phyloP scores from a whole-genome alignment of 2,888 invertebrate genomes.

The Ichneumoninae sp. region DNA sequence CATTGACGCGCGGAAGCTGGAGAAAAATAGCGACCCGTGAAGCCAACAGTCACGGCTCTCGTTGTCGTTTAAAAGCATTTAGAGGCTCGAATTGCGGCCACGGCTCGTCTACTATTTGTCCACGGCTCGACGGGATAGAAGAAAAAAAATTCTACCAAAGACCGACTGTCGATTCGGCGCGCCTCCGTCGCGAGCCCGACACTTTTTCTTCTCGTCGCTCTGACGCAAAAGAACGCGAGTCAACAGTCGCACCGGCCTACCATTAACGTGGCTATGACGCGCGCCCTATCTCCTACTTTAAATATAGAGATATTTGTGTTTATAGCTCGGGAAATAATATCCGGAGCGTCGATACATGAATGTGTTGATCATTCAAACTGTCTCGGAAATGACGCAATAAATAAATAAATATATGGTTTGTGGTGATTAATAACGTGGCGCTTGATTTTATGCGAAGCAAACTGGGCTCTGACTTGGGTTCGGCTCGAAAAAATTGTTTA shows the following conservation, averaged over 20 bases:
- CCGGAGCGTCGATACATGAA: too few species aligned
- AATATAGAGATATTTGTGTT: background rate
- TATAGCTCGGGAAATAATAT: background rate
- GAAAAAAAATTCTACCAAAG: conserved; percentile 22
- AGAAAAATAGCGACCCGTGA: conserved; percentile 61
- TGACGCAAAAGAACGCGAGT: conserved; percentile 13
- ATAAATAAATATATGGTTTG: too few species aligned
- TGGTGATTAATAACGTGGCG: too few species aligned
- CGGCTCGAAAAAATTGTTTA: too few species aligned
- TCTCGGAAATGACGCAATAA: too few species aligned
- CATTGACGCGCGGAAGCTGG: conserved; percentile 28
- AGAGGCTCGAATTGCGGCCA: conserved; percentile 53
- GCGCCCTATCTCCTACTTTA: background rate
- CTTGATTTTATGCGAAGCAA: too few species aligned
- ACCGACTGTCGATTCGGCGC: conserved; percentile 8
- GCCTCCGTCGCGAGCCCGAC: conserved; percentile 3
- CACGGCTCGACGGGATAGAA: conserved; percentile 55
- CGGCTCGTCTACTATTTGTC: conserved; percentile 61
- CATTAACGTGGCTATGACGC: background rate
- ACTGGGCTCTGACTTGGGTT: too few species aligned
- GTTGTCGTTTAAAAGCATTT: conserved; percentile 66
- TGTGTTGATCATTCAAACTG: too few species aligned
- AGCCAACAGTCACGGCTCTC: conserved; percentile 63
- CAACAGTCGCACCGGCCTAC: conserved; percentile 1
- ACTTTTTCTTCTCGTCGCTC: conserved; percentile 19